These are phyloP conservation scores for Toxostoma redivivum DNA, from an alignment of 2,113 vertebrate species.

Conservation along the genomic window DNA sequence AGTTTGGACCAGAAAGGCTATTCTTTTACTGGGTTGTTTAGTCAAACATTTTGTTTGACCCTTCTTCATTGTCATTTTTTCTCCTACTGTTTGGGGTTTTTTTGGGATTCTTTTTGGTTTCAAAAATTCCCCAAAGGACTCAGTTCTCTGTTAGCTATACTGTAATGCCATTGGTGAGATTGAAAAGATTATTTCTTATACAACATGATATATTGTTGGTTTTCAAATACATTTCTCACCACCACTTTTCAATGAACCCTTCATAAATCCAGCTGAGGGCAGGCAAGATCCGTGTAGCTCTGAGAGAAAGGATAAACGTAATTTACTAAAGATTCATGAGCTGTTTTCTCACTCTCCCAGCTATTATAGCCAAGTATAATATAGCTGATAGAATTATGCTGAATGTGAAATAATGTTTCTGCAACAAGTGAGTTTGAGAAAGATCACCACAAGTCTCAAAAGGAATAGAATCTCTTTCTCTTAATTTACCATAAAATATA, in stretches of 20 bases:
- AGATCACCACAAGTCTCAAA: background rate
- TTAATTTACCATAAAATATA: conserved; percentile 12
- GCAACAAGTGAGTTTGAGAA: background rate
- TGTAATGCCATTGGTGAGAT: background rate
- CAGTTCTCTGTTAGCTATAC: background rate
- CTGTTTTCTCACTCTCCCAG: conserved; percentile 16
- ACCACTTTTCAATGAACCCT: background rate
- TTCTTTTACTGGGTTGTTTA: background rate
- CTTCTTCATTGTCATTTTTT: background rate
- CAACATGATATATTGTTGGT: background rate
- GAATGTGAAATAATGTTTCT: background rate
- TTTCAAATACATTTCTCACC: background rate
- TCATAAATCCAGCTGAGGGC: conserved; percentile 67
- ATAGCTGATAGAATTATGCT: background rate
- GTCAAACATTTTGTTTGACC: background rate
- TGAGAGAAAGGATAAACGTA: background rate
- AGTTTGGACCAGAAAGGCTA: background rate
- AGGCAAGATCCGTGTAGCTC: conserved; percentile 61
- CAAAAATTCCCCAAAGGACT: background rate
- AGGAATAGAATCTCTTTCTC: background rate
- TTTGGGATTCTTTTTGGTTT: background rate
- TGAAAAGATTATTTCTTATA: background rate
- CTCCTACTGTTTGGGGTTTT: background rate
- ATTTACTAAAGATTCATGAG: conserved; percentile 33
- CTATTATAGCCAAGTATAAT: background rate